These are phyloP conservation scores for Enoplosus armatus DNA, from an alignment of 2,797 vertebrate genomes.

Conservation along the genomic window DNA sequence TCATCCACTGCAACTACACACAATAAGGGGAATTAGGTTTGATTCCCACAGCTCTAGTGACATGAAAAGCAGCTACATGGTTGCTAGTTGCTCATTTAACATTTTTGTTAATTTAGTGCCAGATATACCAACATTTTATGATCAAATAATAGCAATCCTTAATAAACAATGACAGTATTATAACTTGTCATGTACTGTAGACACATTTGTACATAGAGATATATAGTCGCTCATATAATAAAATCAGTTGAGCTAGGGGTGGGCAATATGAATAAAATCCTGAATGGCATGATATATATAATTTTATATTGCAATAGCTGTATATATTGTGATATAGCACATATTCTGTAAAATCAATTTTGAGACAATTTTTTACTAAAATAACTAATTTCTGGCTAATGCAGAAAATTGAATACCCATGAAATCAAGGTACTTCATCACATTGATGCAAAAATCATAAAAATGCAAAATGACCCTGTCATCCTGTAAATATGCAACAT, in stretches of 20 bases:
- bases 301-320: background rate
- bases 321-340: background rate
- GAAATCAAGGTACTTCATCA: background rate
- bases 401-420: background rate
- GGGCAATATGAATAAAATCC: background rate
- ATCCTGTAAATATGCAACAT: background rate
- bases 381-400: background rate
- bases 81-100: background rate
- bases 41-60: background rate
- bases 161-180: background rate
- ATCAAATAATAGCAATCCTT: background rate
- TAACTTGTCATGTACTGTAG: too few relatives aligned
- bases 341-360: background rate
- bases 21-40: background rate
- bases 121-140: background rate
- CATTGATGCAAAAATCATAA: background rate
- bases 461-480: background rate
- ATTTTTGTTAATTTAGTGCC: accelerated
- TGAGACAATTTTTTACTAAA: background rate
- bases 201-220: background rate
- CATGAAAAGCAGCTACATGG: background rate
- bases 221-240: background rate
- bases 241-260: background rate
- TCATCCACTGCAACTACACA: background rate
- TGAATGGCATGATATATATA: background rate